These are phyloP conservation scores for Aplochiton taeniatus DNA, from an alignment of 2,797 vertebrate species.

Conservation along the genomic window DNA sequence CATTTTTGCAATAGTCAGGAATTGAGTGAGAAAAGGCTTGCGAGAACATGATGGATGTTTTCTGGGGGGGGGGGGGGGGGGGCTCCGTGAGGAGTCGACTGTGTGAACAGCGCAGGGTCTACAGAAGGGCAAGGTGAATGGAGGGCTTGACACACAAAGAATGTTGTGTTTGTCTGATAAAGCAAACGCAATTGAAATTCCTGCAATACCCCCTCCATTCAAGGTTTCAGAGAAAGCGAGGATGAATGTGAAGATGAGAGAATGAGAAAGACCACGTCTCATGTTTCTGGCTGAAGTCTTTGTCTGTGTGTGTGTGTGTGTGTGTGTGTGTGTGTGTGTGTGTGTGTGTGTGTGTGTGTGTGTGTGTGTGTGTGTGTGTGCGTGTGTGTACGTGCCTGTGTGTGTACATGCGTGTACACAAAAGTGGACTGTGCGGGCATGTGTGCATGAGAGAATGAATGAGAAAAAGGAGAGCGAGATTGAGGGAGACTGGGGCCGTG, in stretches of 20 bases:
- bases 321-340: slow-evolving; percentile 8
- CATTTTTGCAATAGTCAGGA: slow-evolving; percentile 68
- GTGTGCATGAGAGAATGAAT: too few relatives aligned
- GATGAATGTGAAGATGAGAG: slow-evolving; percentile 5
- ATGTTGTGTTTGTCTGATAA: slow-evolving; percentile 27
- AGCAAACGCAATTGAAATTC: slow-evolving; percentile 14
- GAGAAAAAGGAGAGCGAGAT: too few relatives aligned
- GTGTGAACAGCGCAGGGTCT: slow-evolving; percentile 18
- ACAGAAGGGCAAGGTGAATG: too few relatives aligned
- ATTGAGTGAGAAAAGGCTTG: slow-evolving; percentile 44
- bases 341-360: slow-evolving; percentile 13
- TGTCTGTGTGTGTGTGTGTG: slow-evolving; percentile 10
- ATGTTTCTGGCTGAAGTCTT: slow-evolving; percentile 17
- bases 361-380: slow-evolving; percentile 2
- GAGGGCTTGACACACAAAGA: slow-evolving; percentile 1
- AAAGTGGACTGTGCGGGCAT: not conserved
- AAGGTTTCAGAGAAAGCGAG: not conserved
- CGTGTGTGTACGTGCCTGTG: not conserved
- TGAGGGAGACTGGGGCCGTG: too few relatives aligned
- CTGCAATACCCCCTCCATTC: too few relatives aligned
- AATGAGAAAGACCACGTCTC: slow-evolving; percentile 18
- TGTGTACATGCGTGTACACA: not conserved
- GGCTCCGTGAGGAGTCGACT: not conserved
- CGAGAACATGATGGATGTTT: slow-evolving; percentile 52
- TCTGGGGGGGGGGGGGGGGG: slow-evolving; percentile 9